phyloP scores from a whole-genome alignment of 2,113 vertebrate species.

The Saguinus imperator region DNA sequence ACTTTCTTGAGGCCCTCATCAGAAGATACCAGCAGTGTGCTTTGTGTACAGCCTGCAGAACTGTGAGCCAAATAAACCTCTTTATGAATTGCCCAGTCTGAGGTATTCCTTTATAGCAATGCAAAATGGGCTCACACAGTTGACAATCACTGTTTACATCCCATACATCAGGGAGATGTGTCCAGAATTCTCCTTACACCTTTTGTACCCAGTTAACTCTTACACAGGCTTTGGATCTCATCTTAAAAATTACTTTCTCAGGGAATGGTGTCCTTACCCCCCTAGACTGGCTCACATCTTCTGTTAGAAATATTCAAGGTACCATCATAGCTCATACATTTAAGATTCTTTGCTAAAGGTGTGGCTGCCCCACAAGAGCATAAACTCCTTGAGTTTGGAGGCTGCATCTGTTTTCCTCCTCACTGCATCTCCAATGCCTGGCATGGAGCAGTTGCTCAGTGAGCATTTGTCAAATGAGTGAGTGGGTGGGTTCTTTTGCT shows the following conservation, averaged over 20 bases:
- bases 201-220: neutral
- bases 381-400: neutral
- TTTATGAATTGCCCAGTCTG: no score
- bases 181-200: neutral
- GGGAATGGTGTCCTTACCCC: neutral
- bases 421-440: neutral
- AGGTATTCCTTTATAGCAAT: no score
- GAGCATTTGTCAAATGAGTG: neutral
- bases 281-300: neutral
- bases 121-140: no score
- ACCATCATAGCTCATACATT: neutral
- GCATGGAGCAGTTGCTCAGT: neutral
- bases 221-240: neutral
- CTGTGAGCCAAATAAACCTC: no score
- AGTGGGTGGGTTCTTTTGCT: neutral
- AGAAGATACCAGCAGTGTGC: no score
- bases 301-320: neutral
- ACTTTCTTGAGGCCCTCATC: no score
- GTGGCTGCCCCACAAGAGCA: neutral
- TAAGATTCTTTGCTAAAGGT: neutral
- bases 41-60: no score
- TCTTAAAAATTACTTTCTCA: neutral
- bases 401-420: neutral
- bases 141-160: neutral
- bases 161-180: neutral